These are phyloP conservation scores for Apotomis capreana DNA, from an alignment of 2,888 invertebrate species.

Conservation along the genomic window DNA sequence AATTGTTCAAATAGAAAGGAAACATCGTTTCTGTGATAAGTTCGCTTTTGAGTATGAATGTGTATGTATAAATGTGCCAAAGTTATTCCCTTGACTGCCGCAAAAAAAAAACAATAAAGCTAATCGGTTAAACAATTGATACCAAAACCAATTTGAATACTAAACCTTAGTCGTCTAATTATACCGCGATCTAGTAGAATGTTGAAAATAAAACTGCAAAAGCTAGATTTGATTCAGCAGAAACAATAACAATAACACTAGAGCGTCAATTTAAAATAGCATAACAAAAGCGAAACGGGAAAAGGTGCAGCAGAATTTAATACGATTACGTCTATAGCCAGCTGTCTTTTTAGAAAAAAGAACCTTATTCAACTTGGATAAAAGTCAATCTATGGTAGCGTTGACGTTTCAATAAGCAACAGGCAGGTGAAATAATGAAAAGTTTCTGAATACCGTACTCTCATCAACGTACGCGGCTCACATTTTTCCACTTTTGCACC, in stretches of 20 bases:
- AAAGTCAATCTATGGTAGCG: background rate
- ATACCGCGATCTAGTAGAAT: background rate
- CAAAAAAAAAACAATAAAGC: too few species aligned
- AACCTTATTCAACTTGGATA: background rate
- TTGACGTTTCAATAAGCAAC: conserved; percentile 49
- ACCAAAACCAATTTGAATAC: background rate
- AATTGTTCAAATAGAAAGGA: too few species aligned
- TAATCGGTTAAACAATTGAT: too few species aligned
- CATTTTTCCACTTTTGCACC: conserved; percentile 13
- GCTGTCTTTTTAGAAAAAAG: background rate
- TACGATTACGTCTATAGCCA: conserved; percentile 17
- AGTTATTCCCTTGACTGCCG: too few species aligned
- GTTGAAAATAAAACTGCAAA: conserved; percentile 8
- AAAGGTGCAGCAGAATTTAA: conserved; percentile 26
- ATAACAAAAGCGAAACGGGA: conserved; percentile 22
- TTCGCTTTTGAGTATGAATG: too few species aligned
- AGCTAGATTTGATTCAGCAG: conserved; percentile 17
- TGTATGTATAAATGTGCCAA: too few species aligned
- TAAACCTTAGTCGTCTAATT: background rate
- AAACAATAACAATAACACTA: conserved; percentile 26
- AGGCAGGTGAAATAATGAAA: conserved; percentile 52
- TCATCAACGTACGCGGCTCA: conserved; percentile 19
- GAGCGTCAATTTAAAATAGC: conserved; percentile 20
- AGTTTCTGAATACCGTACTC: conserved; percentile 36
- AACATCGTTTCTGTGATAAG: too few species aligned